Base-by-base conservation (phyloP, 2,113 vertebrate genomes). In the Polypterus bichir region DNA sequence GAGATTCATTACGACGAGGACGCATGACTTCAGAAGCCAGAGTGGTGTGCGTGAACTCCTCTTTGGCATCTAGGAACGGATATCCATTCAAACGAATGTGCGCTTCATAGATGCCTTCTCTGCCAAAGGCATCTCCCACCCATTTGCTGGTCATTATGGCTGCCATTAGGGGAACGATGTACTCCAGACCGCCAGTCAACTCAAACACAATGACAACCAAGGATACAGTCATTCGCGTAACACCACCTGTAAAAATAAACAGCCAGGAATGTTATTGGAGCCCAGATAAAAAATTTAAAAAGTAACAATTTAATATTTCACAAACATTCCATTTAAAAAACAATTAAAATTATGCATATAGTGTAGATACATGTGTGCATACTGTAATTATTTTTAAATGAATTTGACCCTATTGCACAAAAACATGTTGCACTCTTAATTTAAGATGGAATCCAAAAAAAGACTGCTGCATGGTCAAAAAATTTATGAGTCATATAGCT, bases 61-160 rank as follows among this genome's bases (percentile, higher is more conserved):
- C 96, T 75, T 99, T 99, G 53, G 96, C 94, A 60, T 99, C 96
- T 77, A 99, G 74, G 83, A 99, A 98, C 63, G 96, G 96, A 79
- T 99, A 99, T 4, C 96, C 96, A 9, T 99, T 99, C 74, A 99
- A 83, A 7, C 95, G 91, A 74, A 99, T 99, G 79, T 99, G 96
- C 0, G 96, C 85, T 77, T 99, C 96, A 48, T 99, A 99, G 79
- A 99, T 99, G 51, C 96, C 96, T 86, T 96, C 93, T 8, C 96
- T 88, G 9, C 96, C 96, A 54, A 99, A 99, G 8, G 96, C 96
- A 59, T 99, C 96, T 44, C 96, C 96, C 73, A 99, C 96, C 96
- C 96, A 99, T 74, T 99, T 99, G 84, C 95, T 98, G 81, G 96
- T 98, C 96, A 99, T 99, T 66, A 99, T 93, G 4, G 96, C 96